These are phyloP conservation scores for Chaenocephalus aceratus DNA, from an alignment of 2,113 vertebrate genomes.

Conservation along the genomic window DNA sequence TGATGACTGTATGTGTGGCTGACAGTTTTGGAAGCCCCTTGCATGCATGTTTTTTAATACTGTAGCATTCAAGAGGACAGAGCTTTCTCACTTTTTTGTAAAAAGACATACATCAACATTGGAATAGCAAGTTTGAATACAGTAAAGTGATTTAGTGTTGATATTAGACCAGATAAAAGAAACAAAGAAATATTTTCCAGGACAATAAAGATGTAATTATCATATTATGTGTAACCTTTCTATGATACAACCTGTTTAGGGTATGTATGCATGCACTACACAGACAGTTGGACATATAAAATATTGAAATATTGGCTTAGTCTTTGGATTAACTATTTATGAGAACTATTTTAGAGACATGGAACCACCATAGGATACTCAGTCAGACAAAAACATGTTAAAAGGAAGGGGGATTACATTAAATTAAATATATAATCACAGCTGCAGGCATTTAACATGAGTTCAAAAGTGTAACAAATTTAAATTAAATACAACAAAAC, in stretches of 20 bases:
- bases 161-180: background rate
- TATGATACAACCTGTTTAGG: background rate
- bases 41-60: background rate
- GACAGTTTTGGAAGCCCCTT: background rate
- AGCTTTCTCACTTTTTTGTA: background rate
- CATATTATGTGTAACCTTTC: background rate
- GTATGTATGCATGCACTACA: background rate
- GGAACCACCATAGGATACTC: background rate
- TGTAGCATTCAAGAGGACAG: background rate
- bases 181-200: background rate
- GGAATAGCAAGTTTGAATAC: background rate
- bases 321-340: background rate
- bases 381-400: background rate
- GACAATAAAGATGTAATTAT: background rate
- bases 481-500: too few relatives aligned
- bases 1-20: background rate
- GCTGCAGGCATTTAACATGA: too few relatives aligned
- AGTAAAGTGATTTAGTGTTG: background rate
- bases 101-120: background rate
- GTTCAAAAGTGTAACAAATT: too few relatives aligned
- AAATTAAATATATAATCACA: too few relatives aligned
- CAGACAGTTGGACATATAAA: background rate
- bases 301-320: background rate
- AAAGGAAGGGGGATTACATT: background rate
- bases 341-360: background rate